Base-by-base conservation (phyloP, 2,113 vertebrate species). In the Tragelaphus buxtoni region DNA sequence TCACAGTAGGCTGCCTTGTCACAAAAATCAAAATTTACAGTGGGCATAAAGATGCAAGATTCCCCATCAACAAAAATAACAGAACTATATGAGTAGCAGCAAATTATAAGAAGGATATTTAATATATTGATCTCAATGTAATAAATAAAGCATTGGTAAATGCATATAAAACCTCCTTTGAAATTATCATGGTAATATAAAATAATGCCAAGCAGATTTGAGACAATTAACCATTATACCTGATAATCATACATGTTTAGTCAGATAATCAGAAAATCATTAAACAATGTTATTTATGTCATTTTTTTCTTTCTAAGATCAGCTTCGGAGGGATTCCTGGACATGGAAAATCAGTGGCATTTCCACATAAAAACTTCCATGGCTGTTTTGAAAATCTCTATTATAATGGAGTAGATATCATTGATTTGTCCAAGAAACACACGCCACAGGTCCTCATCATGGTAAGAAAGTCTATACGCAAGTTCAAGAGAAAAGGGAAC, bases 311-410 rank as follows among this genome's bases (percentile, higher is more conserved):
- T 98, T 98, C 98, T 98, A 98, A 99, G 99, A 98, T 99, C 98
- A 99, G 99, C 94, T 99, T 99, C 95, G 99, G 99, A 98, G 99
- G 99, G 72, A 98, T 98, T 72, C 98, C 99, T 96, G 95, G 98
- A 65, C 98, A 98, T 55, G 98, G 98, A 93, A 99, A 99, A 97
- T 98, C 97, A 97, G 99, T 98, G 97, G 98, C 98, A 45, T 97
- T 98, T 39, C 98, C 98, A 96, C 99, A 88, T 93, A 99, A 97
- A 95, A 99, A 99, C 95, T 99, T 99, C 97, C 94, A 99, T 28
- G 99, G 99, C 61, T 99, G 99, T 98, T 98, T 99, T 97, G 99
- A 99, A 98, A 99, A 99, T 97, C 98, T 99, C 84, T 97, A 99
- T 96, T 99, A 99, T 98, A 99, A 99, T 86, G 99, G 98, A 63